Conservation (phyloP, 2,797 vertebrate genomes). For the Hoplostethus atlanticus region DNA sequence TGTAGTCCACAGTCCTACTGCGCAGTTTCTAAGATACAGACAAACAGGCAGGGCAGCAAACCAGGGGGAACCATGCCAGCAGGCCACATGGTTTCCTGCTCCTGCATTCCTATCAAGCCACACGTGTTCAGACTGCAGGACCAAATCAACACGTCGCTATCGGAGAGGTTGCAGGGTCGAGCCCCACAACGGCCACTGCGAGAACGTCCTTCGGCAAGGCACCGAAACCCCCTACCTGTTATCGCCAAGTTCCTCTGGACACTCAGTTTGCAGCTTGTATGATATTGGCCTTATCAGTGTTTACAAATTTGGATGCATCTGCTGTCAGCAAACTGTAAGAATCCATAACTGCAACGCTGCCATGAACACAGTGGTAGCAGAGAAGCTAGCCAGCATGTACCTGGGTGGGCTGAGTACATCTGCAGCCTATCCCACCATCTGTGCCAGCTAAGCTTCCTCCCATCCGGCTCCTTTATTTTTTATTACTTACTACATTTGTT, state of each 20-base stretch:
- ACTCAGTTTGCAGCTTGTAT: not conserved
- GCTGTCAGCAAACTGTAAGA: not conserved
- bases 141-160: conserved; percentile 59
- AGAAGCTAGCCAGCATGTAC: too few relatives aligned
- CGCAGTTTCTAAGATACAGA: not conserved
- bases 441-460: not conserved
- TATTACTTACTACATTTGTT: not conserved
- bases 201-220: too few relatives aligned
- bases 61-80: conserved; percentile 53
- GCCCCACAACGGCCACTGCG: not conserved
- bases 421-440: too few relatives aligned
- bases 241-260: not conserved
- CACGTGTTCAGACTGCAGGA: conserved; percentile 58
- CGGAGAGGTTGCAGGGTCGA: conserved; percentile 50
- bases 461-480: too few relatives aligned
- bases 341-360: not conserved
- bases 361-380: not conserved
- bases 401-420: too few relatives aligned
- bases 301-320: not conserved
- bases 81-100: conserved; percentile 69
- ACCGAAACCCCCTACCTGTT: too few relatives aligned
- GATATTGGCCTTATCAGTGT: not conserved
- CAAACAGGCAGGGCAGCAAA: conserved; percentile 41
- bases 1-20: conserved; percentile 6
- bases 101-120: conserved; percentile 70